Base-by-base conservation (phyloP, 2,113 vertebrate genomes). In the Menidia beryllina region DNA sequence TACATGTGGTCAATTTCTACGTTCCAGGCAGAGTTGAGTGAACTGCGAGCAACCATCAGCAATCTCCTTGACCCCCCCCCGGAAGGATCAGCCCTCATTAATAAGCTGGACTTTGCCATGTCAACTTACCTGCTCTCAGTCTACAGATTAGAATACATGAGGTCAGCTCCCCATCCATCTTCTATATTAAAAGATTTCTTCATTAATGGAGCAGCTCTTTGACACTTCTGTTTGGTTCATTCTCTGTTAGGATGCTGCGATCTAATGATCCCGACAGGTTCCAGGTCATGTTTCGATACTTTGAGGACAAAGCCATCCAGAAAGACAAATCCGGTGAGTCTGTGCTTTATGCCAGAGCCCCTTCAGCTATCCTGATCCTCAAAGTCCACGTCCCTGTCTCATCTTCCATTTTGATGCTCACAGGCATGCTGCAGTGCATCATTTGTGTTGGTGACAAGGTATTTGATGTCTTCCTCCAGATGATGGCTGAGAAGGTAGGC, bases 361-460 rank as follows among this genome's bases (percentile, higher is more conserved):
- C 3, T 53, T 15, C 11, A 11, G 1, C 11, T 24, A 12, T 38
- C 3, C 0, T 21, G 12, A 17, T 48, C 14, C 1, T 27, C 13
- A 34, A 48, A 19, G 4, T 49, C 1, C 7, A 7, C 60, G 52
- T 47, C 0, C 24, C 41, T 55, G 72, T 27, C 30, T 68, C 2
- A 58, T 50, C 23, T 48, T 41, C 8, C 0, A 0, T 20, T 50
- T 20, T 54, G 41, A 6, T 67, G 12, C 39, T 27, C 24, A 4
- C n/a, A 99, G 97, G 97, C n/a, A 98, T 97, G 97, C 95, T 98
- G 95, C 97, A 97, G 86, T 98, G 97, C 86, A 95, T 98, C 76
- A 95, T 98, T 68, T 96, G 96, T 45, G 97, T 99, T 1, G 96
- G 96, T 0, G 97, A 99, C 85, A 98, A 97, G 83, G 96, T 99